Conservation (phyloP, 1,140 invertebrate genomes). For the Penaeus japonicus region DNA sequence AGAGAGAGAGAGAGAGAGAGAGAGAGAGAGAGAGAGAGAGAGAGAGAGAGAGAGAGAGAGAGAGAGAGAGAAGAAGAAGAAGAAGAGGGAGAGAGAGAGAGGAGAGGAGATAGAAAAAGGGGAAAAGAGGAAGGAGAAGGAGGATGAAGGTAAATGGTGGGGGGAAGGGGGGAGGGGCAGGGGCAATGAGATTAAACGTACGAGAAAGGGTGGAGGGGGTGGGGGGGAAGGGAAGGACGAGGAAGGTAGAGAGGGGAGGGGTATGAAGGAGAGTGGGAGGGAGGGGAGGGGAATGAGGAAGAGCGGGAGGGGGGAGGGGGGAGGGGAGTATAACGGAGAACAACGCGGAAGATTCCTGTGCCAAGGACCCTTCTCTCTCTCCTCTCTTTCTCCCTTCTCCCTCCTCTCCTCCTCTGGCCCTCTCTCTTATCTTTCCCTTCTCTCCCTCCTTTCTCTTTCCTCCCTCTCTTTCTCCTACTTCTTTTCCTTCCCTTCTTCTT, state of each 20-base stretch:
- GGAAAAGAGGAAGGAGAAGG: constrained; percentile 21
- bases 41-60: not conserved
- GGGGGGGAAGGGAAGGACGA: not conserved
- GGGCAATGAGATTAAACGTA: not conserved
- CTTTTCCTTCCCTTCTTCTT: too few relatives aligned
- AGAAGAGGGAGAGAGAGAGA: constrained; percentile 42
- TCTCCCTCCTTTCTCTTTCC: too few relatives aligned
- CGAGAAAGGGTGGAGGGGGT: not conserved
- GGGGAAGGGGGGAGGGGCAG: constrained; percentile 6
- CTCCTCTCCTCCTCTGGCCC: too few relatives aligned
- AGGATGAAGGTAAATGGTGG: not conserved
- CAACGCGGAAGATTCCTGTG: too few relatives aligned
- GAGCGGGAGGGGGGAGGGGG: not conserved
- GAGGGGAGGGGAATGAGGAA: not conserved
- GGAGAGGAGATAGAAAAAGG: constrained; percentile 40
- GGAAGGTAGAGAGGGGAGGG: not conserved
- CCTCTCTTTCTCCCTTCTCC: too few relatives aligned
- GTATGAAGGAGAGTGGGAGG: not conserved
- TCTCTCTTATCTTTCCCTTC: too few relatives aligned
- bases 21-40: not conserved
- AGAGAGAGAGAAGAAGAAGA: constrained; percentile 48
- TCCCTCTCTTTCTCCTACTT: too few relatives aligned
- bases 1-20: constrained; percentile 34
- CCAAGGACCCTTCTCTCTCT: not conserved
- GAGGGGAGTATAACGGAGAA: not conserved